phyloP scores from a whole-genome alignment of 2,113 vertebrate species.

The Egretta garzetta region DNA sequence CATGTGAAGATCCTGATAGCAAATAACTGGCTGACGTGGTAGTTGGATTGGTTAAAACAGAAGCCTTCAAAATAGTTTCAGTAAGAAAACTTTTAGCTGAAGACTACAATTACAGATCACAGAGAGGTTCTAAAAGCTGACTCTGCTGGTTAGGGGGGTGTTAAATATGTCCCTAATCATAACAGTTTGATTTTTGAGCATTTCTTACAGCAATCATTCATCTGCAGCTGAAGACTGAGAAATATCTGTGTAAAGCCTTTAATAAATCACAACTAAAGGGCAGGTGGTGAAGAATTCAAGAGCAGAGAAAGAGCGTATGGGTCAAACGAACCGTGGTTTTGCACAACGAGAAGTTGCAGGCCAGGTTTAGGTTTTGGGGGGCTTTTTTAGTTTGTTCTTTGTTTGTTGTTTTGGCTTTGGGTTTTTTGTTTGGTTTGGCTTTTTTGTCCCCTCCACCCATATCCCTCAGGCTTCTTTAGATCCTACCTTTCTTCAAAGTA shows the following conservation, averaged over 20 bases:
- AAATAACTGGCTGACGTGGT: neutral
- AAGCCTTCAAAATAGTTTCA: neutral
- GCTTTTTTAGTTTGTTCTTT: neutral
- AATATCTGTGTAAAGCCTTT: neutral
- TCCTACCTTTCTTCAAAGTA: neutral
- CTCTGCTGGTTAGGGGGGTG: neutral
- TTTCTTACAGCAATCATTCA: neutral
- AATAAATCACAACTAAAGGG: neutral
- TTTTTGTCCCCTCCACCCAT: neutral
- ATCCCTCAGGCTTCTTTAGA: neutral
- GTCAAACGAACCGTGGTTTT: neutral
- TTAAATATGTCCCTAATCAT: neutral
- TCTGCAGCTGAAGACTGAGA: neutral
- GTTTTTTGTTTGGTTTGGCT: too few relatives aligned
- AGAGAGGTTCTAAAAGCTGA: neutral
- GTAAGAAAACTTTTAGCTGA: neutral
- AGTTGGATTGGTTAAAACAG: neutral
- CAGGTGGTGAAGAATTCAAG: neutral
- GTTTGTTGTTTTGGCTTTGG: neutral
- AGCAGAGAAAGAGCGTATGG: neutral
- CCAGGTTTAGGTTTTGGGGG: neutral
- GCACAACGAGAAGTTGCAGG: neutral
- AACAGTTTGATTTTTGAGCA: neutral
- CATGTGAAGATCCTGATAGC: neutral
- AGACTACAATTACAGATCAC: neutral